Evolutionary conservation across 2,113 vertebrate species (phyloP).

Genomic region (Hemiprocne comata): DNA sequence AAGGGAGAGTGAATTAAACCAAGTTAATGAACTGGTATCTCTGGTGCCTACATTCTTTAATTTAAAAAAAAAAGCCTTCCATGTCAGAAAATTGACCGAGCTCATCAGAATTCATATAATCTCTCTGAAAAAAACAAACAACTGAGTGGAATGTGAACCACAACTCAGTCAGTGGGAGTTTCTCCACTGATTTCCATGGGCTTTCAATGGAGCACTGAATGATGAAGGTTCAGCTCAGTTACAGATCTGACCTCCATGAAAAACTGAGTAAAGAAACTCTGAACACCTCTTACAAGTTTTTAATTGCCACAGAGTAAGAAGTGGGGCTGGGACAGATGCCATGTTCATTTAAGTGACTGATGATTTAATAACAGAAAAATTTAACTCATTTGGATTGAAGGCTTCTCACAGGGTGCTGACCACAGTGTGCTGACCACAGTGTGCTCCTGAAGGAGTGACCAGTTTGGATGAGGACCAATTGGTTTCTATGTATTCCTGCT

Average conservation of each 20-base stretch:
- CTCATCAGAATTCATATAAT: not conserved
- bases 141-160: not conserved
- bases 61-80: not conserved
- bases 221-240: not conserved
- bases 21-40: not conserved
- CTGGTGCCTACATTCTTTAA: not conserved
- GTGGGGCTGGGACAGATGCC: not conserved
- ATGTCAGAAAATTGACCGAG: not conserved
- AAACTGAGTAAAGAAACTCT: not conserved
- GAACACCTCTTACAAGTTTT: not conserved
- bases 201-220: not conserved
- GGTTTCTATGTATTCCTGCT: not conserved
- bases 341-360: not conserved
- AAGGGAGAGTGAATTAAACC: not conserved
- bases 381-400: rapidly evolving
- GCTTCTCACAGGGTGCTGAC: not conserved
- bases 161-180: not conserved
- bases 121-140: not conserved
- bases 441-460: not conserved
- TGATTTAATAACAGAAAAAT: not conserved
- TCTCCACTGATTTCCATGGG: not conserved
- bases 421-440: not conserved
- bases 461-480: not conserved
- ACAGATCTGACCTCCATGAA: not conserved
- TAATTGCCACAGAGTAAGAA: not conserved